Evolutionary conservation across 1,140 invertebrate species (phyloP).

Genomic region (Acromyrmex charruanus): DNA sequence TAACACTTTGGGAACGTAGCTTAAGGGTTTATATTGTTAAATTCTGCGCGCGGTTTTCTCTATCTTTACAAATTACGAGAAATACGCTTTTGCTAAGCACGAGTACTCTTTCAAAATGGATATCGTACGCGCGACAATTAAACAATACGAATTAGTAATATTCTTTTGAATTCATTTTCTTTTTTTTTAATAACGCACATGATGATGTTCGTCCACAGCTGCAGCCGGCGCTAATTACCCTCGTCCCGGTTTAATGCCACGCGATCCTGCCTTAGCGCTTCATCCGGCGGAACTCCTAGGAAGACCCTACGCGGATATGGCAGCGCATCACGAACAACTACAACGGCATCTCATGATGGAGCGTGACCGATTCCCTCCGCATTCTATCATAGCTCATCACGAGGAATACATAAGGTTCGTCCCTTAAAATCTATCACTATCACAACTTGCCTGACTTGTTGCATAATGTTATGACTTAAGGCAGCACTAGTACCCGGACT

Average conservation of each 20-base stretch:
- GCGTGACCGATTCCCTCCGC: slow-evolving; percentile 90
- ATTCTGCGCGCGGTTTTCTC: slow-evolving; percentile 25
- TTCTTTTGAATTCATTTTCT: background rate
- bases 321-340: slow-evolving; percentile 94
- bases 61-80: slow-evolving; percentile 13
- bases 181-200: background rate
- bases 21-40: slow-evolving; percentile 21
- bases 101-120: background rate
- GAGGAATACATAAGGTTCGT: slow-evolving; percentile 93
- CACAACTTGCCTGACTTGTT: slow-evolving; percentile 39
- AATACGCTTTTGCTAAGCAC: slow-evolving; percentile 8
- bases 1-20: slow-evolving; percentile 13
- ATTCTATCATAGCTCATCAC: slow-evolving; percentile 90
- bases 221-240: slow-evolving; percentile 88
- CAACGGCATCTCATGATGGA: slow-evolving; percentile 95
- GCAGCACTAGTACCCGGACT: slow-evolving; percentile 59
- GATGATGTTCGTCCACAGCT: slow-evolving; percentile 76
- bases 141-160: background rate
- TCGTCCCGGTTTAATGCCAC: slow-evolving; percentile 88
- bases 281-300: slow-evolving; percentile 92
- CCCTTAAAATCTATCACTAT: slow-evolving; percentile 57
- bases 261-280: slow-evolving; percentile 88
- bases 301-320: slow-evolving; percentile 93
- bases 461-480: slow-evolving; percentile 47
- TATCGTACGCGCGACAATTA: background rate